phyloP scores from a whole-genome alignment of 2,113 vertebrate genomes.

The Ahaetulla prasina region DNA sequence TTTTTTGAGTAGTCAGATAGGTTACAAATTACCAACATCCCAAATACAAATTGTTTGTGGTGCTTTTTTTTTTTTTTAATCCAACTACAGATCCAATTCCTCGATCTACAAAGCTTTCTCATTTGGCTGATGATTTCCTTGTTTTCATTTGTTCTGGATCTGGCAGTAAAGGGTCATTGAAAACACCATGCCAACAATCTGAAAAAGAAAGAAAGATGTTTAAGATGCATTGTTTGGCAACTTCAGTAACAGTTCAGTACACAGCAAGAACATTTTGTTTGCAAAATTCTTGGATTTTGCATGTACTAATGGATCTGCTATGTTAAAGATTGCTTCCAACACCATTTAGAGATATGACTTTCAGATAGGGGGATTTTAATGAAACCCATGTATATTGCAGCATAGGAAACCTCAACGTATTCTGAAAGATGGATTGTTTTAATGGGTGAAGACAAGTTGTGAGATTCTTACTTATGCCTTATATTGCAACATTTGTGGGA shows the following conservation, averaged over 20 bases:
- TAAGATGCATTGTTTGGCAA: slow-evolving; percentile 52
- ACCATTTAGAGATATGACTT: slow-evolving; percentile 15
- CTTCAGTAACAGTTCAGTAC: slow-evolving; percentile 16
- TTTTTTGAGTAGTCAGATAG: slow-evolving; percentile 12
- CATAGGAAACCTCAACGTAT: slow-evolving; percentile 1
- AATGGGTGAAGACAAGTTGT: background rate
- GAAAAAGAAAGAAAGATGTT: slow-evolving; percentile 58
- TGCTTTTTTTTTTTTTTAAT: too few relatives aligned
- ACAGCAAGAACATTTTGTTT: slow-evolving; percentile 40
- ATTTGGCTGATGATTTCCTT: slow-evolving; percentile 37
- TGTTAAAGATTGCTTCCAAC: slow-evolving; percentile 40
- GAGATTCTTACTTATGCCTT: background rate
- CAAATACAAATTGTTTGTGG: slow-evolving; percentile 26
- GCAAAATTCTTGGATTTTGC: slow-evolving; percentile 49
- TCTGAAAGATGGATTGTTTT: slow-evolving; percentile 12
- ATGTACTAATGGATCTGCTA: slow-evolving; percentile 45
- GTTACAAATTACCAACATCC: background rate
- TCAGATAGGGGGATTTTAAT: slow-evolving; percentile 26
- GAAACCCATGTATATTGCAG: slow-evolving; percentile 14
- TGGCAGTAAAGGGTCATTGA: slow-evolving; percentile 74
- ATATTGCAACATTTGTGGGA: background rate
- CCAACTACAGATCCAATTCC: slow-evolving; percentile 37
- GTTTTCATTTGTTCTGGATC: slow-evolving; percentile 66
- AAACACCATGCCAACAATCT: slow-evolving; percentile 72
- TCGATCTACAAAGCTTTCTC: slow-evolving; percentile 41